These are phyloP conservation scores for Emesis furor DNA, from an alignment of 2,888 invertebrate genomes.

Conservation along the genomic window DNA sequence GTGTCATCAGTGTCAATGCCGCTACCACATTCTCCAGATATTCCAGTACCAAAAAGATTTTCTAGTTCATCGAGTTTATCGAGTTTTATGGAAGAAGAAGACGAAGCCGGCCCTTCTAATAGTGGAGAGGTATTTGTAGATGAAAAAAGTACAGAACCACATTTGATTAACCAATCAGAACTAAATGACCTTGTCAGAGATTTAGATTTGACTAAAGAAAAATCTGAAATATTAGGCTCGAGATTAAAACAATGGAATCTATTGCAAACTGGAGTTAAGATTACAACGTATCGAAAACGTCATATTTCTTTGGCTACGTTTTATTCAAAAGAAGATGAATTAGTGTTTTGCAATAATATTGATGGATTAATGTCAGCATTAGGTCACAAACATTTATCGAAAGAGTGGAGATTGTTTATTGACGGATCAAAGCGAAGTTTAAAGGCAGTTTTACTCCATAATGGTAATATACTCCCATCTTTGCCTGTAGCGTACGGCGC, in stretches of 20 bases:
- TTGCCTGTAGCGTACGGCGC: slow-evolving; percentile 37
- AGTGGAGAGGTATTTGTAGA: neutral
- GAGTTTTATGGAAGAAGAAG: neutral
- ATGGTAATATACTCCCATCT: slow-evolving; percentile 43
- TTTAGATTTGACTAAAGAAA: too few relatives aligned
- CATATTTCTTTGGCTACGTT: neutral
- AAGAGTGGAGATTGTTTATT: slow-evolving; percentile 21
- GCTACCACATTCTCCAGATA: neutral
- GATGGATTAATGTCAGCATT: slow-evolving; percentile 65
- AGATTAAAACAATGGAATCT: neutral
- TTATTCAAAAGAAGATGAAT: neutral
- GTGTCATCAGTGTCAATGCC: too few relatives aligned
- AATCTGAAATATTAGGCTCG: too few relatives aligned
- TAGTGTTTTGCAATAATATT: neutral
- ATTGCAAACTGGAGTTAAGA: neutral
- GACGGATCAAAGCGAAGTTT: slow-evolving; percentile 42
- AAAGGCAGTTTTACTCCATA: slow-evolving; percentile 55
- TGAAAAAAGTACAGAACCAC: neutral
- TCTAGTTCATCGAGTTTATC: neutral
- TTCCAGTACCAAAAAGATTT: neutral
- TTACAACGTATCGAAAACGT: neutral
- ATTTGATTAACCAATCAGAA: neutral
- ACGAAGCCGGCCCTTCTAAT: too few relatives aligned
- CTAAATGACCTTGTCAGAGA: neutral
- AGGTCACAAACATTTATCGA: neutral